A percentile compares a stretch with the other conserved stretches of the same genome.
Evolutionary conservation across 2,888 invertebrate genomes (phyloP).

Genomic region (Apodemia mormo): DNA sequence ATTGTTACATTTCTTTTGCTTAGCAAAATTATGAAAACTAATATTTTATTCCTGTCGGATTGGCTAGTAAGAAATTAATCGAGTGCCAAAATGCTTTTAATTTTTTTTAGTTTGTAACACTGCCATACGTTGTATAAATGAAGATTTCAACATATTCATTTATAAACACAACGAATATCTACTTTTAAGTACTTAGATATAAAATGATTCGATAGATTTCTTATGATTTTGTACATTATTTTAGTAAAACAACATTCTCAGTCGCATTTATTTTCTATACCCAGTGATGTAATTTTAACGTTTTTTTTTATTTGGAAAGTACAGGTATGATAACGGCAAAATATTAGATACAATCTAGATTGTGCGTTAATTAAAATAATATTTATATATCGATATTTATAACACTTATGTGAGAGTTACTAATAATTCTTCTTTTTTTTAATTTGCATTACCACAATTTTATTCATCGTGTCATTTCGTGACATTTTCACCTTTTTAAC

Average conservation of each 20-base stretch:
- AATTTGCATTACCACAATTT: no score
- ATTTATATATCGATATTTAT: no score
- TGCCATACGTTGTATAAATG: conserved; percentile 39
- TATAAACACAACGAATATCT: conserved; percentile 42
- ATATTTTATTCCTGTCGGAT: background rate
- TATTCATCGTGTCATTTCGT: no score
- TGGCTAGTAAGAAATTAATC: conserved; percentile 15
- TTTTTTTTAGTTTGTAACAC: conserved; percentile 40
- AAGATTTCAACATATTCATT: conserved; percentile 35
- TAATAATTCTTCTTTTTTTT: no score
- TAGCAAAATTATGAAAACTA: no score
- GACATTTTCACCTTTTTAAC: no score
- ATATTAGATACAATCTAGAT: no score
- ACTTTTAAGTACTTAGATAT: conserved; percentile 41
- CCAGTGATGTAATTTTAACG: conserved; percentile 38
- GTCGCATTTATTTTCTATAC: conserved; percentile 47
- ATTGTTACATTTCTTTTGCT: conserved; percentile 19
- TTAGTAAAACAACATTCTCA: conserved; percentile 37
- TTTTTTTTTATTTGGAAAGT: conserved; percentile 22
- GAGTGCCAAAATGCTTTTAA: conserved; percentile 48
- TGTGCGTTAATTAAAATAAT: no score
- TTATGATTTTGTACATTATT: conserved; percentile 35
- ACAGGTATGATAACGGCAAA: conserved; percentile 24
- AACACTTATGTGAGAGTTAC: no score
- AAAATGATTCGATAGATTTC: conserved; percentile 30